Percentiles rank a stretch among this genome's conserved stretches.
phyloP scores from a whole-genome alignment of 1,140 invertebrate genomes.

The Drosophila truncata region DNA sequence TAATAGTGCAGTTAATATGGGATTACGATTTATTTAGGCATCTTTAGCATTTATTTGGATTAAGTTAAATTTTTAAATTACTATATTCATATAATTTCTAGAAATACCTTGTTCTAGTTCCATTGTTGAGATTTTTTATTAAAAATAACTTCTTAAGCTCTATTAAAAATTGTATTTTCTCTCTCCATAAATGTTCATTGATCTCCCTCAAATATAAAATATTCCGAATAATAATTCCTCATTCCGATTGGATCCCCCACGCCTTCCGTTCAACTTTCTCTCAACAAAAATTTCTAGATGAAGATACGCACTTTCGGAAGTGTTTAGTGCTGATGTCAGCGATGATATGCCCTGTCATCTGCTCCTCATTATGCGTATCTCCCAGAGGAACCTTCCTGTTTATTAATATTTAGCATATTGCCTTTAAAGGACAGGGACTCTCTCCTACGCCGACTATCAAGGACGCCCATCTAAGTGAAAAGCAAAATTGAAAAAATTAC shows the following conservation, averaged over 20 bases:
- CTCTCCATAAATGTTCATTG: neutral
- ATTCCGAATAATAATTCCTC: neutral
- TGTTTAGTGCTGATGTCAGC: conserved; percentile 30
- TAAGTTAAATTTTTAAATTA: no score
- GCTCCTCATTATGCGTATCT: conserved; percentile 48
- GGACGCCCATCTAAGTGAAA: conserved; percentile 73
- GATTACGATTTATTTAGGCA: neutral
- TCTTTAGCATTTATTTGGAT: neutral
- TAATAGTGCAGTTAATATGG: neutral
- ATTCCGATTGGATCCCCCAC: conserved; percentile 8
- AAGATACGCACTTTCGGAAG: conserved; percentile 50
- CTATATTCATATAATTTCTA: neutral
- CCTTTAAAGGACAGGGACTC: conserved; percentile 26
- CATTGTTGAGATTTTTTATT: neutral
- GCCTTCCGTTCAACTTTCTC: conserved; percentile 28
- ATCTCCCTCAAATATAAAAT: neutral
- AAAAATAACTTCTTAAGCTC: neutral
- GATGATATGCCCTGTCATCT: conserved; percentile 62
- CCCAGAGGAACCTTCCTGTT: conserved; percentile 15
- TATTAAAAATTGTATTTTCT: accelerated
- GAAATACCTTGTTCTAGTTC: neutral
- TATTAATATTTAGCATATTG: conserved; percentile 44
- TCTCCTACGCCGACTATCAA: conserved; percentile 64
- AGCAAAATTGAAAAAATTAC: conserved; percentile 81
- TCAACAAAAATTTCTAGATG: conserved; percentile 13